These are phyloP conservation scores for Cyclargus thomasi DNA, from an alignment of 1,140 invertebrate genomes.

Conservation along the genomic window DNA sequence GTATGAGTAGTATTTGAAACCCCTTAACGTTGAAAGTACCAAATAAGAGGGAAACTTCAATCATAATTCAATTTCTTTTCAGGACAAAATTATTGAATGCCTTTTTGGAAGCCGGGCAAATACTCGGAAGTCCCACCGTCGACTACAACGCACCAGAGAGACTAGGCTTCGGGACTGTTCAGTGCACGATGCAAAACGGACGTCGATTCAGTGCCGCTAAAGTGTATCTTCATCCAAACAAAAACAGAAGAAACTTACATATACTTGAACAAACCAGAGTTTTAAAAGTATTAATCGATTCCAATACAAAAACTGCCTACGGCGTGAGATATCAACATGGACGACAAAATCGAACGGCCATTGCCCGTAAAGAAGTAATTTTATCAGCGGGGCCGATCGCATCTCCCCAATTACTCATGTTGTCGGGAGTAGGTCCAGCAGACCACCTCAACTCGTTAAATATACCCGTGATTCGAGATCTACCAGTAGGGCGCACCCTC, in stretches of 20 bases:
- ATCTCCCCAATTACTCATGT: conserved; percentile 79
- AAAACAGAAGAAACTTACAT: conserved; percentile 80
- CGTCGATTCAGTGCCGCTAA: conserved; percentile 74
- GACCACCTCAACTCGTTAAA: conserved; percentile 75
- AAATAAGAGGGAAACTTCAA: not conserved
- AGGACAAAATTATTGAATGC: conserved; percentile 68
- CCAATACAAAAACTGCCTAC: conserved; percentile 77
- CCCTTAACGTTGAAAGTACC: too few relatives aligned
- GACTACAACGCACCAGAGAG: conserved; percentile 72
- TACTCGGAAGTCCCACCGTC: conserved; percentile 73
- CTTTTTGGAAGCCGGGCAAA: conserved; percentile 75
- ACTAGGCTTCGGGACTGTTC: conserved; percentile 78
- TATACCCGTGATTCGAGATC: conserved; percentile 66
- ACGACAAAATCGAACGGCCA: conserved; percentile 45
- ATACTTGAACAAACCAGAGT: conserved; percentile 77
- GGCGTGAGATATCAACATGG: conserved; percentile 79
- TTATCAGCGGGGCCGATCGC: conserved; percentile 78
- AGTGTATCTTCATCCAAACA: conserved; percentile 76
- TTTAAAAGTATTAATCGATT: conserved; percentile 79
- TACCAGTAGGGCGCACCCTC: conserved; percentile 78
- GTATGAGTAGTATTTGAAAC: not conserved
- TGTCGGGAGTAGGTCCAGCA: conserved; percentile 79
- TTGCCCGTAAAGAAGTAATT: conserved; percentile 77
- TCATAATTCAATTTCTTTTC: conserved; percentile 40
- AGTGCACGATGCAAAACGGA: conserved; percentile 77